Percentiles rank a stretch among this genome's conserved stretches.
phyloP scores from a whole-genome alignment of 1,140 invertebrate species.

The Probaryconus sp. region DNA sequence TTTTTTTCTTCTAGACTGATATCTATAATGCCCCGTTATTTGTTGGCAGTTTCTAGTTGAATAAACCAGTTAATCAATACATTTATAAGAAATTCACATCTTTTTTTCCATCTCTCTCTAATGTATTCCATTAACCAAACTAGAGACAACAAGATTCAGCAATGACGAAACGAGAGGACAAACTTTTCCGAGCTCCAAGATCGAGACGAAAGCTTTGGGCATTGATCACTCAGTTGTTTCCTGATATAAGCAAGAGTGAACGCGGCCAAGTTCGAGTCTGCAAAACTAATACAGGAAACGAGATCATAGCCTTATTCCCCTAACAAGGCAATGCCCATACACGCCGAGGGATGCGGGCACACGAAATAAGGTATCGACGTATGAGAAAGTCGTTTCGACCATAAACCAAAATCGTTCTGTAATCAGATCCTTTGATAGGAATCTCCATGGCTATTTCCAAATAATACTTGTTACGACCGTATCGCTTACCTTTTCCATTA shows the following conservation, averaged over 20 bases:
- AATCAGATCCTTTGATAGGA: conserved; percentile 17
- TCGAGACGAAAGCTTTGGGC: conserved; percentile 16
- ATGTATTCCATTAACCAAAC: too few species aligned
- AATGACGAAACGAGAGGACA: conserved; percentile 45
- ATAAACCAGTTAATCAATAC: too few species aligned
- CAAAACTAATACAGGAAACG: conserved; percentile 45
- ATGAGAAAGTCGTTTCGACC: conserved; percentile 29
- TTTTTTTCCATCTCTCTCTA: too few species aligned
- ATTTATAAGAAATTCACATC: too few species aligned
- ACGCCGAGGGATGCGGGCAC: conserved; percentile 45
- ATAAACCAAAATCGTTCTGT: conserved; percentile 21
- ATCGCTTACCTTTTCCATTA: too few species aligned
- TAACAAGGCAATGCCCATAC: conserved; percentile 36
- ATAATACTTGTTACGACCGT: conserved; percentile 28
- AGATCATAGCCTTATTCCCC: conserved; percentile 41
- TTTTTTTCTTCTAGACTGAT: neutral
- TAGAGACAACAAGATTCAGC: too few species aligned
- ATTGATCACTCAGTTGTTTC: conserved; percentile 48
- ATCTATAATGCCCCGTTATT: too few species aligned
- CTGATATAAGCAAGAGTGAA: conserved; percentile 34
- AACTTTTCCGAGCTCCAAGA: conserved; percentile 24
- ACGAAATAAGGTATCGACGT: conserved; percentile 19
- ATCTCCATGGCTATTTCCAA: conserved; percentile 7
- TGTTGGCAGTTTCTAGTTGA: too few species aligned
- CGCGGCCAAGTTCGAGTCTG: conserved; percentile 12